Conservation (phyloP, 2,888 invertebrate species). For the Patella pellucida region DNA sequence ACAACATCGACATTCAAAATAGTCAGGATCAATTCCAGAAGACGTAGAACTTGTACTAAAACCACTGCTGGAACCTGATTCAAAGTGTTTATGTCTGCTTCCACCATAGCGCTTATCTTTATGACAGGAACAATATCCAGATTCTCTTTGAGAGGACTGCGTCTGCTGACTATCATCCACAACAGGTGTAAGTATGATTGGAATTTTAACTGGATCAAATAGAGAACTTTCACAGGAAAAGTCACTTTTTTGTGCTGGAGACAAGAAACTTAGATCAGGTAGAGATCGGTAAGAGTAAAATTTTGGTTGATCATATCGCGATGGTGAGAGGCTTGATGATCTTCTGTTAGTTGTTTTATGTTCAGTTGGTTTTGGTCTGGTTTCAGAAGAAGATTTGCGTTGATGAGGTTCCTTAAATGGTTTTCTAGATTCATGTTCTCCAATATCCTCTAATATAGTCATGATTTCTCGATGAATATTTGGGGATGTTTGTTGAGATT, state of each 20-base stretch:
- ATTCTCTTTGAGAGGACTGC: slow-evolving; percentile 34
- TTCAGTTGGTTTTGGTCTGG: slow-evolving; percentile 12
- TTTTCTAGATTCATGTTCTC: slow-evolving; percentile 18
- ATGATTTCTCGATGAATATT: slow-evolving; percentile 35
- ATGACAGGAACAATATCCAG: slow-evolving; percentile 34
- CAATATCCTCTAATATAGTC: slow-evolving; percentile 32
- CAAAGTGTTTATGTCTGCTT: slow-evolving; percentile 22
- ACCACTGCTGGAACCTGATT: slow-evolving; percentile 54
- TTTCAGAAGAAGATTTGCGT: neutral
- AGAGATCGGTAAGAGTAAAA: slow-evolving; percentile 57
- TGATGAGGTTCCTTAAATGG: slow-evolving; percentile 11
- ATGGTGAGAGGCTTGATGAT: slow-evolving; percentile 39
- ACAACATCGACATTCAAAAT: slow-evolving; percentile 39
- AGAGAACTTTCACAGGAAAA: slow-evolving; percentile 40
- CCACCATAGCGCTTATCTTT: slow-evolving; percentile 16
- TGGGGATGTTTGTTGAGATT: slow-evolving; percentile 43
- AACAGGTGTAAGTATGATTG: slow-evolving; percentile 42
- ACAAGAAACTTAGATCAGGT: slow-evolving; percentile 59
- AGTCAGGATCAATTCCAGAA: slow-evolving; percentile 55
- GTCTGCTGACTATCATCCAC: slow-evolving; percentile 29
- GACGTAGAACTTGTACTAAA: slow-evolving; percentile 56
- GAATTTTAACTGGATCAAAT: slow-evolving; percentile 54
- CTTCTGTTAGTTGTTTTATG: slow-evolving; percentile 30
- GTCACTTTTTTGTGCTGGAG: slow-evolving; percentile 19
- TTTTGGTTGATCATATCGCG: slow-evolving; percentile 44